Percentiles rank a stretch among this genome's conserved stretches.
phyloP scores from a whole-genome alignment of 2,888 invertebrate genomes.

The Spodoptera picta region DNA sequence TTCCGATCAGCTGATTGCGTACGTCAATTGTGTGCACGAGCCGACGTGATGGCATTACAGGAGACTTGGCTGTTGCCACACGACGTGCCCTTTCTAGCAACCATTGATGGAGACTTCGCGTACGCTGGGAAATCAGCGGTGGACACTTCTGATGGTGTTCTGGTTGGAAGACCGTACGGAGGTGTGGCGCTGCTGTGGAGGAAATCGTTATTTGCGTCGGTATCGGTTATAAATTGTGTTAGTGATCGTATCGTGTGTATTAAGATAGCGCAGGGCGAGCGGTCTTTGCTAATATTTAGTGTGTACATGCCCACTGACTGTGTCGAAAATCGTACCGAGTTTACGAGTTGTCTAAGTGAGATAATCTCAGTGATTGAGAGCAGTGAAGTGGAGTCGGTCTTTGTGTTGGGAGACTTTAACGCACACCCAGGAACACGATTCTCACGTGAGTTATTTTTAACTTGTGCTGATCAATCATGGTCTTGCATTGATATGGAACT shows the following conservation, averaged over 20 bases:
- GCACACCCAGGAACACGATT: no score
- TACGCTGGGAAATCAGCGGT: slow-evolving; percentile 32
- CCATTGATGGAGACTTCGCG: slow-evolving; percentile 14
- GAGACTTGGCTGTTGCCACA: no score
- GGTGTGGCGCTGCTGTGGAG: slow-evolving; percentile 27
- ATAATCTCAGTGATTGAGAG: no score
- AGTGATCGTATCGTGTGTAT: slow-evolving; percentile 19
- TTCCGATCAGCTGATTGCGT: no score
- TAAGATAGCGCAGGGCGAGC: slow-evolving; percentile 14
- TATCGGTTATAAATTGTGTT: slow-evolving; percentile 12
- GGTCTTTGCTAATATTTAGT: slow-evolving; percentile 27
- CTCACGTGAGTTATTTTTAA: no score
- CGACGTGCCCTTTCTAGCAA: slow-evolving; percentile 16
- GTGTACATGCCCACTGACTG: slow-evolving; percentile 43
- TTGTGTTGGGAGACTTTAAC: no score
- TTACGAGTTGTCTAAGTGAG: slow-evolving; percentile 17
- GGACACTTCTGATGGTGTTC: slow-evolving; percentile 11
- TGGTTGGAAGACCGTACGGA: no score
- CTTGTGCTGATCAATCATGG: no score
- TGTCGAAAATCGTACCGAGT: slow-evolving; percentile 27
- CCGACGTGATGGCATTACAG: no score
- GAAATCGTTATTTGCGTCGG: slow-evolving; percentile 12
- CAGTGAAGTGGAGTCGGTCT: no score
- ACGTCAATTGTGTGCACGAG: no score
- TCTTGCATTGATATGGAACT: no score